A percentile compares a stretch with the other conserved stretches of the same genome.
Evolutionary conservation across 2,797 vertebrate genomes (phyloP).

Genomic region (Merluccius polli): DNA sequence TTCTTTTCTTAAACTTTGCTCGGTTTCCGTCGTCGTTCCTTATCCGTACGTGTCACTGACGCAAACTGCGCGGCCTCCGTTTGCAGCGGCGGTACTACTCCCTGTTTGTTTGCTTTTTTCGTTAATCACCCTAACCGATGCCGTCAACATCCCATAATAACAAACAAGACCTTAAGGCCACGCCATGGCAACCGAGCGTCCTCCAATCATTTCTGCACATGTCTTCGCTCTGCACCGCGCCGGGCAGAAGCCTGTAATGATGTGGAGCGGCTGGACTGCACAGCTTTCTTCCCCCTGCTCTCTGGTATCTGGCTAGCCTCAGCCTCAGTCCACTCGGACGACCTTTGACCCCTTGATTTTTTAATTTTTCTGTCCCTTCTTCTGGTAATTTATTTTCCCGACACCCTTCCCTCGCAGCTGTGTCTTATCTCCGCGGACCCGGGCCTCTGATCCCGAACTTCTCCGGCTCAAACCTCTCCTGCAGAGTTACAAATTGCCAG

Average conservation of each 20-base stretch:
- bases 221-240: background rate
- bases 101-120: slow-evolving; percentile 15
- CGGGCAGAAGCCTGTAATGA: slow-evolving; percentile 45
- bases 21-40: background rate
- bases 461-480: slow-evolving; percentile 32
- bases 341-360: slow-evolving; percentile 56
- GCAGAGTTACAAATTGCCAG: slow-evolving; percentile 50
- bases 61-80: no score
- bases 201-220: background rate
- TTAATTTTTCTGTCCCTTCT: slow-evolving; percentile 45
- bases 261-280: slow-evolving; percentile 45
- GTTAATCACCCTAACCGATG: slow-evolving; percentile 41
- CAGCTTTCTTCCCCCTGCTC: slow-evolving; percentile 34
- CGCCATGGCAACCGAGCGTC: background rate
- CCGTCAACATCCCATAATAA: slow-evolving; percentile 56
- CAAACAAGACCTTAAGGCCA: slow-evolving; percentile 43
- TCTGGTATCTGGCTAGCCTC: slow-evolving; percentile 65
- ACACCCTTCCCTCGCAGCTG: slow-evolving; percentile 49
- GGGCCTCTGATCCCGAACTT: slow-evolving; percentile 36
- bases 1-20: background rate
- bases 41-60: background rate
- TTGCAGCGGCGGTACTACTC: slow-evolving; percentile 38
- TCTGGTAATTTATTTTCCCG: slow-evolving; percentile 49
- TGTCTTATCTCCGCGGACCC: slow-evolving; percentile 53
- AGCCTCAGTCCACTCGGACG: slow-evolving; percentile 50